Percentiles rank a stretch among this genome's conserved stretches.
phyloP scores from a whole-genome alignment of 2,113 vertebrate genomes.

The Thryonomys swinderianus region DNA sequence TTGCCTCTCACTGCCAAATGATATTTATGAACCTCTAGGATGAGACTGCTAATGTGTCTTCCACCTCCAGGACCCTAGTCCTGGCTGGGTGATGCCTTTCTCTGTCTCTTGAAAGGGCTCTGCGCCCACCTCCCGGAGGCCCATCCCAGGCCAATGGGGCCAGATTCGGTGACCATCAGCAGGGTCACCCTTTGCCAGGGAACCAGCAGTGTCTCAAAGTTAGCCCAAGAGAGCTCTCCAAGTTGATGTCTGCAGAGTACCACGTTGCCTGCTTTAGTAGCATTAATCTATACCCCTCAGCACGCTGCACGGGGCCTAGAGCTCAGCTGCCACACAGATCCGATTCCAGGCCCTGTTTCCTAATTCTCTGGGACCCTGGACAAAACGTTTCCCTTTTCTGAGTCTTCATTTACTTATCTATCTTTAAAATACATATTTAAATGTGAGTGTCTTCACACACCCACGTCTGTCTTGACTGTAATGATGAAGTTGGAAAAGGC shows the following conservation, averaged over 20 bases:
- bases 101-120: neutral
- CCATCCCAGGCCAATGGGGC: neutral
- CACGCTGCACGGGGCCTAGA: neutral
- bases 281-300: neutral
- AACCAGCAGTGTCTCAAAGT: neutral
- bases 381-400: neutral
- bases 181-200: neutral
- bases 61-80: neutral
- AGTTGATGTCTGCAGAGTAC: neutral
- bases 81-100: neutral
- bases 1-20: slow-evolving; percentile 61
- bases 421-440: neutral
- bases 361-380: neutral
- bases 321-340: neutral
- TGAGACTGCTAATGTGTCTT: slow-evolving; percentile 68
- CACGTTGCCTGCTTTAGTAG: neutral
- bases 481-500: slow-evolving; percentile 20
- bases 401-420: neutral
- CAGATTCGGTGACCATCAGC: neutral
- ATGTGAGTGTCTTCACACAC: neutral
- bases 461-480: neutral
- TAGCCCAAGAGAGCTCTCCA: neutral
- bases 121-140: rapidly evolving
- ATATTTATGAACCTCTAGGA: slow-evolving; percentile 71
- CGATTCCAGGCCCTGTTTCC: neutral